Percentiles rank a stretch among this genome's conserved stretches.
phyloP scores from a whole-genome alignment of 2,888 invertebrate species.

The Congeria kusceri region DNA sequence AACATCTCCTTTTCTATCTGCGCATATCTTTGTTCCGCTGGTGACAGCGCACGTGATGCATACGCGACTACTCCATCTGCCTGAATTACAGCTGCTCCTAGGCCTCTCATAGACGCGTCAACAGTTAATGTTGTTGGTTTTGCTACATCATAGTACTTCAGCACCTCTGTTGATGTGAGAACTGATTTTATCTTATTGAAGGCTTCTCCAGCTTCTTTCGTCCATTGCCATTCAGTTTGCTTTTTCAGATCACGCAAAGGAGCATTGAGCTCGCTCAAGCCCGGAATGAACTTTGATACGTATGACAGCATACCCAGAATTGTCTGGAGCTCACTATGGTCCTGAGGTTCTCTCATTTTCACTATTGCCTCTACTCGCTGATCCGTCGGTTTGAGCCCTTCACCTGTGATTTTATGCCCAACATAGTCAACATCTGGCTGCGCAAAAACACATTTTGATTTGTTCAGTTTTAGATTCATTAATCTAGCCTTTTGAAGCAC shows the following conservation, averaged over 20 bases:
- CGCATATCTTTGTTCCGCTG: slow-evolving; percentile 50
- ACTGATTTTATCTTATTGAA: too few relatives aligned
- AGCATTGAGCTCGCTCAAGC: slow-evolving; percentile 24
- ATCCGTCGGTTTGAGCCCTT: slow-evolving; percentile 37
- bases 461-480: slow-evolving; percentile 38
- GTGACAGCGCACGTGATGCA: slow-evolving; percentile 51
- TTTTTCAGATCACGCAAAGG: slow-evolving; percentile 39
- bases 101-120: slow-evolving; percentile 43
- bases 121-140: slow-evolving; percentile 30
- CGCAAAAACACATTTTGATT: slow-evolving; percentile 36
- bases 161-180: slow-evolving; percentile 48
- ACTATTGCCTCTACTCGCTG: slow-evolving; percentile 22
- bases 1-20: slow-evolving; percentile 65
- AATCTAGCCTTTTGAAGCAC: slow-evolving; percentile 23
- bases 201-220: too few relatives aligned
- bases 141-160: slow-evolving; percentile 52
- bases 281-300: slow-evolving; percentile 35
- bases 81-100: slow-evolving; percentile 43
- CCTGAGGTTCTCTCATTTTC: slow-evolving; percentile 34
- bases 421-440: slow-evolving; percentile 51
- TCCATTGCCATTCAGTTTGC: slow-evolving; percentile 13
- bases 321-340: slow-evolving; percentile 35
- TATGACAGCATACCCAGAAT: slow-evolving; percentile 34
- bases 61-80: slow-evolving; percentile 48
- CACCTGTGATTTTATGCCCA: slow-evolving; percentile 42